phyloP scores from a whole-genome alignment of 2,797 vertebrate species.

The Epinephelus awoara region DNA sequence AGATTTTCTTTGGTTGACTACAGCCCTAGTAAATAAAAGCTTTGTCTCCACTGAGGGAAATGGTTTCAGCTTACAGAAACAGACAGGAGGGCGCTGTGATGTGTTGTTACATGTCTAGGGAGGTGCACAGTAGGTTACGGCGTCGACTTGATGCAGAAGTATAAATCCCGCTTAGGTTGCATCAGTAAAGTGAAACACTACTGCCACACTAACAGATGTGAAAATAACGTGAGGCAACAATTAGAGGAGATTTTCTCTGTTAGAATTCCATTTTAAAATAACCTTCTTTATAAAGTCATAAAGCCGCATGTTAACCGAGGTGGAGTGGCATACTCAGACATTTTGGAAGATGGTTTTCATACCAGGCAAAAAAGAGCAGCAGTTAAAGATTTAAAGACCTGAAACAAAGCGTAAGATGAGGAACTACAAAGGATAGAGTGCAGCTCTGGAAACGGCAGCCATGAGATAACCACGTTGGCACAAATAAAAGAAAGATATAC shows the following conservation, averaged over 20 bases:
- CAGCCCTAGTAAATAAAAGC: no score
- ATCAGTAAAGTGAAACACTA: no score
- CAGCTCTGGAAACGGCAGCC: background rate
- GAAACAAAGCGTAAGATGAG: background rate
- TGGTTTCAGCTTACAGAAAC: no score
- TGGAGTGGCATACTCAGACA: background rate
- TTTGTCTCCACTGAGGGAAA: no score
- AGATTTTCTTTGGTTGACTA: no score
- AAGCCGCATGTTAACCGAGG: background rate
- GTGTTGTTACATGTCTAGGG: no score
- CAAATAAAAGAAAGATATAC: background rate
- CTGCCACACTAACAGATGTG: background rate
- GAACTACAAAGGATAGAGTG: background rate
- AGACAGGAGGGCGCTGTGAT: no score
- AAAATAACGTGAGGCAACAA: background rate
- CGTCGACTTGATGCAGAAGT: no score
- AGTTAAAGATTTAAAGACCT: background rate
- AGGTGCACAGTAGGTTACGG: no score
- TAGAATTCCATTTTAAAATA: constrained; percentile 7
- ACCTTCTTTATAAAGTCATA: constrained; percentile 4
- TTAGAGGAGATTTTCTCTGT: no score
- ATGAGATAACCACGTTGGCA: background rate
- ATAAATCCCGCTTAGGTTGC: no score
- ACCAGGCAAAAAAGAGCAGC: background rate
- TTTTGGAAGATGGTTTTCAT: constrained; percentile 13